Base-by-base conservation (phyloP, 2,888 invertebrate genomes). In the Suillia variegata region DNA sequence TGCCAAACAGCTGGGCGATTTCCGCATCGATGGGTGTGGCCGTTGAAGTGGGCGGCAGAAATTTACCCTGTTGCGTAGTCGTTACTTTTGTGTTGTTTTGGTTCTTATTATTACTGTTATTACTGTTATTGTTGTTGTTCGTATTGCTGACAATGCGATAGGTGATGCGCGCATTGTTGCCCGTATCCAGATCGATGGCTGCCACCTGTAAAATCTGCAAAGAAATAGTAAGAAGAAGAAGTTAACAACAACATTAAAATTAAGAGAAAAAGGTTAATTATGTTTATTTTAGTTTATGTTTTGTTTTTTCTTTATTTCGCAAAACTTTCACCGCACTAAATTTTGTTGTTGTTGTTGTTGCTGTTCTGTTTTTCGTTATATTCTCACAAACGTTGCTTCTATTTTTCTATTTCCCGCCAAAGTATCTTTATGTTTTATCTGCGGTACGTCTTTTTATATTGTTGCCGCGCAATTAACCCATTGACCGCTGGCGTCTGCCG, bases 151-250 rank as follows among this genome's bases (percentile, higher is more conserved):
- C 78, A 63, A 97, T 86, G 62, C 89, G 88, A 82, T 97, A 97
- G 49, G 94, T 93, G 67, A 98, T 85, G 55, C 95, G 87, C 2
- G 95, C 96, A 82, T 98, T 98, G 83, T 94, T 94, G 10, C 96
- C 96, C 13, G 95, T 96, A 78, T 98, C 98, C 73, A 90, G 87
- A 83, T 98, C 98, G 63, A 91, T 88, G 2, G 98, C 98, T 67
- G 92, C 91, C 68, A 94, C 91, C 85, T 93, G 93, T 54, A 93
- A 84, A 67, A 93, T 88, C 93, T 93, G 85, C 21, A 70, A 68
- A 61, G 45, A 56, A 21, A 52, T 18, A 42, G 42, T 34, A 55
- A 47, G 45, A 50, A 5, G 31, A 55, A 58, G 21, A 53, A 49
- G 49, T 50, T 24, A 17, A 6, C 10, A 15, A 26, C 13, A 26